Evolutionary conservation across 2,113 vertebrate species (phyloP).

Genomic region (Fregata magnificens): DNA sequence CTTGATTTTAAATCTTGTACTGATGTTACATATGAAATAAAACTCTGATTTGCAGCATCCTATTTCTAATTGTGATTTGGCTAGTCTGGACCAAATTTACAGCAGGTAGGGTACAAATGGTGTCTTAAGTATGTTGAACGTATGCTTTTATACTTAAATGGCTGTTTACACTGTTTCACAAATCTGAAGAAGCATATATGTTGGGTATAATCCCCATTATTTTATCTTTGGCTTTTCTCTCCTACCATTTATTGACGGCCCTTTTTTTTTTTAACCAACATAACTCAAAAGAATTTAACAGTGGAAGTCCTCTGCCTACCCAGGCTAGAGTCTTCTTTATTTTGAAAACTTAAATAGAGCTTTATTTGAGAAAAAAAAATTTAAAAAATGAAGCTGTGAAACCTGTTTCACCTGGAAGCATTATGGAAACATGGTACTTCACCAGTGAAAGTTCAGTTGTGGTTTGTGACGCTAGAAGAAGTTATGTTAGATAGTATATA

Average conservation of each 20-base stretch:
- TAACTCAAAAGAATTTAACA: background rate
- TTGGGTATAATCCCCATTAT: background rate
- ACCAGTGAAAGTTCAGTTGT: background rate
- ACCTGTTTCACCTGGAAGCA: background rate
- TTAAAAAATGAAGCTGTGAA: background rate
- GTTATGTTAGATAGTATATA: background rate
- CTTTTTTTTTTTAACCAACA: background rate
- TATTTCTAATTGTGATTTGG: background rate
- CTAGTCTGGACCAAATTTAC: background rate
- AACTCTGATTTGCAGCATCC: background rate
- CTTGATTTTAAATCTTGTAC: background rate
- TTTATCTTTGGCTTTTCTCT: background rate
- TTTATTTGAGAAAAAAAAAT: background rate
- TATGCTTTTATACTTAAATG: background rate
- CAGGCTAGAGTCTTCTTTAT: background rate
- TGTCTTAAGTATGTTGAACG: background rate
- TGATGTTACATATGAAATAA: background rate
- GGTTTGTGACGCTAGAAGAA: background rate
- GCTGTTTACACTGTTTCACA: background rate
- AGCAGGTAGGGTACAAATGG: background rate
- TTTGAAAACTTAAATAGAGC: background rate
- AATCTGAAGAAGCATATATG: background rate
- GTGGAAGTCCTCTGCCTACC: background rate
- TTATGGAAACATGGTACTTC: background rate
- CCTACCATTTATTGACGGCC: rapidly evolving